Base-by-base conservation (phyloP, 2,113 vertebrate species). In the Prionailurus bengalensis region DNA sequence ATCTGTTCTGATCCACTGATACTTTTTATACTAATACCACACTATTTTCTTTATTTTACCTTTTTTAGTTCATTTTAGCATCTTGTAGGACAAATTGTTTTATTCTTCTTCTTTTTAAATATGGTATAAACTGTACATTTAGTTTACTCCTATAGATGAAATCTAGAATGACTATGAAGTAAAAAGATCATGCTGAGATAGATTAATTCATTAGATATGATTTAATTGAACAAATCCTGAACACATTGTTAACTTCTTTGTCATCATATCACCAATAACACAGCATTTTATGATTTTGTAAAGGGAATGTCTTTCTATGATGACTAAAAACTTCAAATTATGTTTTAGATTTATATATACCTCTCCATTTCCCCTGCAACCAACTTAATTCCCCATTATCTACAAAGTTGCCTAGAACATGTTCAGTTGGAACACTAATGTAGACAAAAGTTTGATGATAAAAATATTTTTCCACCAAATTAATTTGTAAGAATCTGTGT, bases 1-100 rank as follows among this genome's bases (percentile, higher is more conserved):
- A 65, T 81, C 4, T 70, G 2, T 65, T 70, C 53, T 74, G 11
- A 65, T 74, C 53, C 12, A 71, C 76, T 79, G 13, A 63, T 33
- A 63, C 2, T 73, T 73, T 85, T 92, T 17, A 65, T 65, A 39
- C 39, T 73, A 88, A 73, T 65, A 31, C 5, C 8, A 79, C 15
- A 81, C 42, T 63, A 6, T 61, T 86, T n/a, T 58, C 13, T 73
- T 78, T 95, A 25, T 79, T 86, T 86, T 71, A 58, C 27, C 7
- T 87, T 87, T 29, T 29, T 88, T 63, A 63, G 39, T 33, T 95
- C 8, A 74, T 73, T 95, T 92, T 88, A 66, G 7, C 11, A 92
- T 14, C 29, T 74, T 4, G 29, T 31, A 29, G 6, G n/a, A 66
- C 48, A 66, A 81, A 11, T n/a, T 88, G 15, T 74, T 39, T 63